These are phyloP conservation scores for Adrianichthys oophorus DNA, from an alignment of 2,797 vertebrate genomes.

Conservation along the genomic window DNA sequence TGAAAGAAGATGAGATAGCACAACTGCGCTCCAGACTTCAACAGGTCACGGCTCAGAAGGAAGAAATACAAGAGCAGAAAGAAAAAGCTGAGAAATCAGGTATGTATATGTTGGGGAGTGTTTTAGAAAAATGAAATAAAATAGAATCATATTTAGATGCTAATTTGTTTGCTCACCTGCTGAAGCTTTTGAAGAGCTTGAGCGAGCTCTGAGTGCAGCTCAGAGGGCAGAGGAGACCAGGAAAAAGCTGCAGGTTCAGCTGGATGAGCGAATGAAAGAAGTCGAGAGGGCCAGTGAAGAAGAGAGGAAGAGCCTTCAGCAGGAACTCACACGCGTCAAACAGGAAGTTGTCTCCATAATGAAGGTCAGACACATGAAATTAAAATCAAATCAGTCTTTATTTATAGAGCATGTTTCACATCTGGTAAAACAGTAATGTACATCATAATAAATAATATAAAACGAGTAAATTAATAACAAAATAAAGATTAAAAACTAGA, in stretches of 20 bases:
- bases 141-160: neutral
- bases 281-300: conserved; percentile 87
- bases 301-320: conserved; percentile 88
- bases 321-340: conserved; percentile 88
- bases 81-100: conserved; percentile 95
- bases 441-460: too few relatives aligned
- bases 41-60: conserved; percentile 81
- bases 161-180: neutral
- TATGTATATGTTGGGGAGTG: conserved; percentile 63
- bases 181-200: conserved; percentile 95
- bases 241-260: conserved; percentile 87
- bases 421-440: too few relatives aligned
- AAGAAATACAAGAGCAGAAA: conserved; percentile 91
- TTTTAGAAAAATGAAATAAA: neutral
- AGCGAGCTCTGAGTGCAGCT: conserved; percentile 85
- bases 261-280: conserved; percentile 88
- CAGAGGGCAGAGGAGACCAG: conserved; percentile 89
- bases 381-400: too few relatives aligned
- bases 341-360: conserved; percentile 90
- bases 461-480: too few relatives aligned
- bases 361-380: conserved; percentile 79
- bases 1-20: conserved; percentile 95
- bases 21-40: conserved; percentile 86
- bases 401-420: too few relatives aligned
- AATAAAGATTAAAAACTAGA: too few relatives aligned